These are phyloP conservation scores for Oasisia sp. DNA, from an alignment of 2,888 invertebrate species.

Conservation along the genomic window DNA sequence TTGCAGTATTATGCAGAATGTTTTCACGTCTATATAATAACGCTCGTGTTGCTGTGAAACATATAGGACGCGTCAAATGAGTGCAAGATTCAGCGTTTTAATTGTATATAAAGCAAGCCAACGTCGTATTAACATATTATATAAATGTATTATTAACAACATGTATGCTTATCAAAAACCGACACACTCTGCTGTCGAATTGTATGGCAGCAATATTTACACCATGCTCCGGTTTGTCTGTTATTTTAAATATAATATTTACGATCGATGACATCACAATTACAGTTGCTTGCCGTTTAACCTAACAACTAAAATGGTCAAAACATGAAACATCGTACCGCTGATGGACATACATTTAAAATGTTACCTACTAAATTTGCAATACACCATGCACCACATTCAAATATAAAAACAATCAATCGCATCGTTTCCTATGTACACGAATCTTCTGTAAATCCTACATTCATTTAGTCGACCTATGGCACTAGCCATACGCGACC, in stretches of 20 bases:
- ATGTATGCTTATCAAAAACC: background rate
- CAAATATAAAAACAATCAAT: background rate
- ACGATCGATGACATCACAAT: background rate
- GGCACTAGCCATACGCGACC: background rate
- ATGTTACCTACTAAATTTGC: background rate
- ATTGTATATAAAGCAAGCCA: constrained; percentile 22
- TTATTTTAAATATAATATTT: background rate
- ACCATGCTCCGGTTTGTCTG: background rate
- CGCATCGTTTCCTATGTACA: background rate
- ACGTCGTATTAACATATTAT: background rate
- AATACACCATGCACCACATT: background rate
- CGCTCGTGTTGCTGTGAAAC: background rate
- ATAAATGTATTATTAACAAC: background rate
- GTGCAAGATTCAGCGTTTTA: constrained; percentile 9
- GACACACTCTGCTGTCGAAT: background rate
- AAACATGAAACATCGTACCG: background rate
- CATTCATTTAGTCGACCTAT: background rate
- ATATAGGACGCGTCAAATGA: background rate
- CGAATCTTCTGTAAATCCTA: background rate
- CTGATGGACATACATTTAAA: background rate
- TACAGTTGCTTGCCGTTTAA: background rate
- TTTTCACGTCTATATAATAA: too few relatives aligned
- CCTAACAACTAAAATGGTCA: background rate
- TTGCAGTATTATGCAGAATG: too few relatives aligned
- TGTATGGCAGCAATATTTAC: background rate